Percentiles rank a stretch among this genome's conserved stretches.
phyloP scores from a whole-genome alignment of 2,888 invertebrate genomes.

The Disparrhopalites patrizii region DNA sequence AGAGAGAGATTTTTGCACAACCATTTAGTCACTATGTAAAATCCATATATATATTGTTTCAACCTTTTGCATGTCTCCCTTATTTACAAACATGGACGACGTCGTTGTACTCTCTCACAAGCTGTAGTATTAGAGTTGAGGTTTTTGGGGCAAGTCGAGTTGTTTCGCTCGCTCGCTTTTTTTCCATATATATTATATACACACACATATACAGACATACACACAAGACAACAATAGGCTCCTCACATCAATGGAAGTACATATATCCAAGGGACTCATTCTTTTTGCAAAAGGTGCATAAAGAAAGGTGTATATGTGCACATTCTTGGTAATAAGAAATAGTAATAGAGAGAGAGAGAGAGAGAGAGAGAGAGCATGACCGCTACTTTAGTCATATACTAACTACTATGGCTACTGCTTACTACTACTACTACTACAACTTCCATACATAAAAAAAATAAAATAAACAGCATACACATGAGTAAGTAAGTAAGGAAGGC shows the following conservation, averaged over 20 bases:
- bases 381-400: too few species aligned
- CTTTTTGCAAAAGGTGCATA: not conserved
- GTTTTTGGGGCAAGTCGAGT: slow-evolving; percentile 16
- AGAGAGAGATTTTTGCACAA: too few species aligned
- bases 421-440: too few species aligned
- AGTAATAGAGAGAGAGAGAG: too few species aligned
- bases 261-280: not conserved
- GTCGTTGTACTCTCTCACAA: not conserved
- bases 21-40: too few species aligned
- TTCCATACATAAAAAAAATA: too few species aligned
- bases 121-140: not conserved
- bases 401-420: too few species aligned
- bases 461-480: not conserved
- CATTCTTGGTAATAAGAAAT: not conserved
- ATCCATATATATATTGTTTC: too few species aligned
- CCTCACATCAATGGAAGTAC: not conserved
- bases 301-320: not conserved
- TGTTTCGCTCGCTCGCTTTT: not conserved
- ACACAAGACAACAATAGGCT: not conserved
- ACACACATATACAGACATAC: not conserved
- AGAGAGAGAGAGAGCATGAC: too few species aligned
- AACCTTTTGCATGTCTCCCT: too few species aligned
- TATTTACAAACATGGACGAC: too few species aligned
- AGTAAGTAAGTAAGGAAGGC: too few species aligned
- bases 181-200: not conserved